A percentile compares a stretch with the other conserved stretches of the same genome.
Conservation (phyloP, 92 coral and sea anemone genomes). For the Palythoa caribaeorum region DNA sequence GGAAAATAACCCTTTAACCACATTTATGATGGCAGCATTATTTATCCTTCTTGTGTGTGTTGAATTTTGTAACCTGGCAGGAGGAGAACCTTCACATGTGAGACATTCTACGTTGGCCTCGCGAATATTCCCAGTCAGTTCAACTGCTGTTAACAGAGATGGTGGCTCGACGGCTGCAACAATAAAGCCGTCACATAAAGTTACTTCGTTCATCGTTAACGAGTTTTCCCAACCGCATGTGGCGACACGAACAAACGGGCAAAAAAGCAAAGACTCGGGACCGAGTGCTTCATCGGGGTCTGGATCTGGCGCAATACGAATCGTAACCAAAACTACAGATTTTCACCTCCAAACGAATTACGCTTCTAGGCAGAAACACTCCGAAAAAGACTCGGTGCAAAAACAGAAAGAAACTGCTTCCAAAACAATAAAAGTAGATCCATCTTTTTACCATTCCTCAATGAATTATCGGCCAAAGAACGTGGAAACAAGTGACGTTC, state of each 20-base stretch:
- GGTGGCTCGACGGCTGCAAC: conserved; percentile 8
- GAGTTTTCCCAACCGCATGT: conserved; percentile 39
- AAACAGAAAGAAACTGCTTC: conserved; percentile 36
- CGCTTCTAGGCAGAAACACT: conserved; percentile 24
- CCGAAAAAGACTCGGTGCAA: conserved; percentile 21
- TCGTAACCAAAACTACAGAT: conserved; percentile 9
- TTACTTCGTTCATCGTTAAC: conserved; percentile 29
- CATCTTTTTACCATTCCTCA: conserved; percentile 21
- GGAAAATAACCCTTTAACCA: conserved; percentile 29
- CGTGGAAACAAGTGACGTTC: conserved; percentile 30
- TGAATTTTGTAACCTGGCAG: conserved; percentile 51
- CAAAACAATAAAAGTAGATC: conserved; percentile 11
- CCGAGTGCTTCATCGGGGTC: conserved; percentile 21
- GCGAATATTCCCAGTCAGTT: conserved; percentile 25
- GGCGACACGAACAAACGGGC: conserved; percentile 33
- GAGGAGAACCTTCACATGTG: conserved; percentile 29
- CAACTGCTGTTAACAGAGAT: conserved; percentile 18
- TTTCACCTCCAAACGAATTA: conserved; percentile 29
- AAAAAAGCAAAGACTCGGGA: conserved; percentile 25
- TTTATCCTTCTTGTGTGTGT: conserved; percentile 53
- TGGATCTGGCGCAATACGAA: conserved; percentile 28
- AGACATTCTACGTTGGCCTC: conserved; percentile 35
- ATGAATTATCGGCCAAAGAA: conserved; percentile 32
- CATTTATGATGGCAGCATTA: conserved; percentile 38
- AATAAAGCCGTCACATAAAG: conserved; percentile 36